phyloP scores from a whole-genome alignment of 2,797 vertebrate species.

The Crenuchus spilurus region DNA sequence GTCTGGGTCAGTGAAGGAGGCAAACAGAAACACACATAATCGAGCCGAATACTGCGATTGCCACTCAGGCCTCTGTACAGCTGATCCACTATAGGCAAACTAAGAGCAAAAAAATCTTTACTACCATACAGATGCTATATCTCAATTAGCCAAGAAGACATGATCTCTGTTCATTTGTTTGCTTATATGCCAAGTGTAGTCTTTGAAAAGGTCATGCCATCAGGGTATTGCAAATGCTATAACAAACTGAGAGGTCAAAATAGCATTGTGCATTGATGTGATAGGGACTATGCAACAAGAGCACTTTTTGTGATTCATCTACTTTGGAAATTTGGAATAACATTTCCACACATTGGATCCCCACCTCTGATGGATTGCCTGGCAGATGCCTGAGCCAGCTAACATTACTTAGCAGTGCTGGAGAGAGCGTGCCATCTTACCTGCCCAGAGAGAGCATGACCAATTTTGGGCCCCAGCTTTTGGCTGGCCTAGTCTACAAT shows the following conservation, averaged over 20 bases:
- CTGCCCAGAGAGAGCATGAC: too few relatives aligned
- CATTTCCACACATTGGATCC: too few relatives aligned
- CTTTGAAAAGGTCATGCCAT: neutral
- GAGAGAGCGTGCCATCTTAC: too few relatives aligned
- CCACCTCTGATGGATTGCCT: too few relatives aligned
- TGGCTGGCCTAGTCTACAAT: too few relatives aligned
- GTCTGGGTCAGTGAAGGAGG: slow-evolving; percentile 18
- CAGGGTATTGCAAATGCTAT: neutral
- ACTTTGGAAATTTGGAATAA: too few relatives aligned
- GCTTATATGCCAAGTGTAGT: neutral
- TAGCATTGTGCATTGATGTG: neutral
- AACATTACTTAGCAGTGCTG: too few relatives aligned
- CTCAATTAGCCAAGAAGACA: neutral
- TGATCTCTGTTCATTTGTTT: neutral
- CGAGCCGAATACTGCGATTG: neutral
- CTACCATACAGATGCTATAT: neutral
- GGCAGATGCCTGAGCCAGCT: too few relatives aligned
- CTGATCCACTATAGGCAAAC: neutral
- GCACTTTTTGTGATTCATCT: too few relatives aligned
- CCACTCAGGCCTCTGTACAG: neutral
- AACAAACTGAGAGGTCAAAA: neutral
- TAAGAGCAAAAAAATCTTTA: neutral
- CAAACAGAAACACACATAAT: slow-evolving; percentile 11
- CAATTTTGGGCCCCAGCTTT: too few relatives aligned
- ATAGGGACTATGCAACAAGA: neutral